phyloP scores from a whole-genome alignment of 2,113 vertebrate genomes.

The Heterochromis multidens region DNA sequence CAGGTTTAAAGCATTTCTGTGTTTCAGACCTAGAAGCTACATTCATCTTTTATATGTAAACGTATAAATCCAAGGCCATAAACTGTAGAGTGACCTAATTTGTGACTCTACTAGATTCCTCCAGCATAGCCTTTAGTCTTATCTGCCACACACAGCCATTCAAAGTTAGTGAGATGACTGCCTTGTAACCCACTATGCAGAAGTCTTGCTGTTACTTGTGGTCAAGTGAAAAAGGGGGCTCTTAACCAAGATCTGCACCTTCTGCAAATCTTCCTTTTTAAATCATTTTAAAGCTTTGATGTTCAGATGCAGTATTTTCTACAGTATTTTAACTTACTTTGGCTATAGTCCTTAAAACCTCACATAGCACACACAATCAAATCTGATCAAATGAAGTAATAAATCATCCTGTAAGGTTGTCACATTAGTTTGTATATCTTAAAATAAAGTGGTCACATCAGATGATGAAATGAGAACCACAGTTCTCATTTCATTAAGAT shows the following conservation, averaged over 20 bases:
- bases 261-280: not conserved
- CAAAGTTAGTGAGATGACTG: not conserved
- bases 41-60: no score
- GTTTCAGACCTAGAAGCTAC: no score
- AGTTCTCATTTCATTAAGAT: not conserved
- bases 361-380: not conserved
- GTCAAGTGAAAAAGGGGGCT: not conserved
- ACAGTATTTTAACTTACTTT: not conserved
- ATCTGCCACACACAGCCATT: not conserved
- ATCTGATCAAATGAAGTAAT: not conserved
- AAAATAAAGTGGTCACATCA: not conserved
- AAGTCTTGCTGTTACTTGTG: not conserved
- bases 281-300: not conserved
- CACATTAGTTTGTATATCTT: not conserved
- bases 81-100: no score
- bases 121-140: no score
- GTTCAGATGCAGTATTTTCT: not conserved
- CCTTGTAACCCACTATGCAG: not conserved
- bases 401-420: not conserved
- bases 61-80: no score
- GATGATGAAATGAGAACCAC: not conserved
- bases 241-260: not conserved
- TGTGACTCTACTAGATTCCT: no score
- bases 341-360: not conserved
- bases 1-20: no score